Percentiles rank a stretch among this genome's conserved stretches.
phyloP scores from a whole-genome alignment of 2,888 invertebrate genomes.

The Ctena decussata region DNA sequence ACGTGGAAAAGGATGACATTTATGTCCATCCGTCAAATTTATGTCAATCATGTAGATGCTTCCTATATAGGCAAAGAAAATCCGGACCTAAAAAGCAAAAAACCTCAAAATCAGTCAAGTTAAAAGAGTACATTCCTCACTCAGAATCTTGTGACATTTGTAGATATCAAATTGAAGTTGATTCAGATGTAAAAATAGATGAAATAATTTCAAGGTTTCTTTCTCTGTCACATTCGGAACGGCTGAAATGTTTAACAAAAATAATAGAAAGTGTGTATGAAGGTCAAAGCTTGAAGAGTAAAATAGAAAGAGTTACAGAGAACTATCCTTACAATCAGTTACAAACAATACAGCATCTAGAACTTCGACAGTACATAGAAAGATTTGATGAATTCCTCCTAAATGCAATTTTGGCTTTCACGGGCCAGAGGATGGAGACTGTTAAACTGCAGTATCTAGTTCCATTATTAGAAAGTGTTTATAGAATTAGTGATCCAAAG shows the following conservation, averaged over 20 bases:
- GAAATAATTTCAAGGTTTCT: not conserved
- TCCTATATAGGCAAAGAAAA: not conserved
- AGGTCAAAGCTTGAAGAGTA: not conserved
- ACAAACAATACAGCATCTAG: not conserved
- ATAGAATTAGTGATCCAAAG: not conserved
- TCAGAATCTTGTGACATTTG: not conserved
- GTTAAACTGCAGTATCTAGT: not conserved
- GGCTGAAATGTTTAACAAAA: not conserved
- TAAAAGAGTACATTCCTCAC: not conserved
- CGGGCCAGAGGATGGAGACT: not conserved
- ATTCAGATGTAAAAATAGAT: not conserved
- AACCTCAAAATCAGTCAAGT: not conserved
- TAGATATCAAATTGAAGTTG: not conserved
- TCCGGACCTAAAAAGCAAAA: not conserved
- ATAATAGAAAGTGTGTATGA: not conserved
- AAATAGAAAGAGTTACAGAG: not conserved
- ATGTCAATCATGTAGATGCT: not conserved
- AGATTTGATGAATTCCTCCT: not conserved
- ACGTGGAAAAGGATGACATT: not conserved
- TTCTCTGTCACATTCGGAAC: not conserved
- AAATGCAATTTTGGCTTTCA: not conserved
- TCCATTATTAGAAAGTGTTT: conserved; percentile 3
- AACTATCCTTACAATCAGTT: not conserved
- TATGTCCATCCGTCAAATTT: not conserved
- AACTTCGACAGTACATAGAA: not conserved